A percentile compares a stretch with the other conserved stretches of the same genome.
These are phyloP conservation scores for Alosa alosa DNA, from an alignment of 2,113 vertebrate genomes.

Conservation along the genomic window DNA sequence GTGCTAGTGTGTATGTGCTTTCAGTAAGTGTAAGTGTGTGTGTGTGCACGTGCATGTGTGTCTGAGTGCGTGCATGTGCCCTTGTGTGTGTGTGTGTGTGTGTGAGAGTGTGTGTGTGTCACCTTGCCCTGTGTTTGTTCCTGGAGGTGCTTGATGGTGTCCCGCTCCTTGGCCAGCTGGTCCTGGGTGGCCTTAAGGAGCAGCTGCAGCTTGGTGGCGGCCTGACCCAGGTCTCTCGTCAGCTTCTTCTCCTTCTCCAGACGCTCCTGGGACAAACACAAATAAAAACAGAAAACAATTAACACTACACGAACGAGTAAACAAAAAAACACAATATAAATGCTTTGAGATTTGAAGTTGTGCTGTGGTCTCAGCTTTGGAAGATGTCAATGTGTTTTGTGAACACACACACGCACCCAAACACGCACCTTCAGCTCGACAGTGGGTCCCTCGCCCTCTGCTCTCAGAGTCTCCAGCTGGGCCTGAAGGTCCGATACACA, in stretches of 20 bases:
- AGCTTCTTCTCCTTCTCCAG: conserved; percentile 83
- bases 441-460: conserved; percentile 47
- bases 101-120: not conserved
- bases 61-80: not conserved
- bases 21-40: not conserved
- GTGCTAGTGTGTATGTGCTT: no score
- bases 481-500: conserved; percentile 63
- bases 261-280: conserved; percentile 66
- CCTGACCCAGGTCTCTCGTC: conserved; percentile 72
- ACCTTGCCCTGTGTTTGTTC: conserved; percentile 62
- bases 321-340: not conserved
- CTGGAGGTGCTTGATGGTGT: conserved; percentile 69
- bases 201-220: conserved; percentile 76
- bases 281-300: no score
- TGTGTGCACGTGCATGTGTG: not conserved
- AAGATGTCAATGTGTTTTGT: no score
- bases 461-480: conserved; percentile 75
- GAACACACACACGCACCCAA: not conserved
- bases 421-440: conserved; percentile 73
- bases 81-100: not conserved
- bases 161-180: conserved; percentile 75
- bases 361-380: no score
- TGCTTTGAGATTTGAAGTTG: no score
- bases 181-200: conserved; percentile 77
- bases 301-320: not conserved